These are phyloP conservation scores for Laticauda colubrina DNA, from an alignment of 2,113 vertebrate species.

Conservation along the genomic window DNA sequence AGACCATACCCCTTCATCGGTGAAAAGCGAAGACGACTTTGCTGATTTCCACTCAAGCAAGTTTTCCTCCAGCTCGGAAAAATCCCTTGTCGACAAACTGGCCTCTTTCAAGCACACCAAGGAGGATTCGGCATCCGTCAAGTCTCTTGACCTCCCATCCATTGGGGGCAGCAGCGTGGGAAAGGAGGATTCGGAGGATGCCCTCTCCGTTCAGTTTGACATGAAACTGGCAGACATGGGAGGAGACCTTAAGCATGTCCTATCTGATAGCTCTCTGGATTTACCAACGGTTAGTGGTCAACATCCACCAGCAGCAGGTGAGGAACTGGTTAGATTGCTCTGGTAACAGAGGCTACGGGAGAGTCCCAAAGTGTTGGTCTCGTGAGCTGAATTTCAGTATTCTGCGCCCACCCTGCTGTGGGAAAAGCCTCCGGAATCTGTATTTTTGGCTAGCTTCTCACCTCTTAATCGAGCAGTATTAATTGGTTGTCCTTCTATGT, in stretches of 20 bases:
- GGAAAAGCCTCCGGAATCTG: slow-evolving; percentile 45
- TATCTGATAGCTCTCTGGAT: slow-evolving; percentile 99
- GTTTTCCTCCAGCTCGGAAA: slow-evolving; percentile 84
- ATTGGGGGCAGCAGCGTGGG: slow-evolving; percentile 95
- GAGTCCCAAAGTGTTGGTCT: slow-evolving; percentile 36
- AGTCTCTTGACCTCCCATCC: slow-evolving; percentile 96
- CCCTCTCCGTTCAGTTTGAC: slow-evolving; percentile 96
- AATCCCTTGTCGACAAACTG: slow-evolving; percentile 89
- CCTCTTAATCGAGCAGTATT: slow-evolving; percentile 49
- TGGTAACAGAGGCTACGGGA: slow-evolving; percentile 78
- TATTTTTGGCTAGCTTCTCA: slow-evolving; percentile 51
- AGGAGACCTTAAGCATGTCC: slow-evolving; percentile 97
- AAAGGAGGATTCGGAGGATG: slow-evolving; percentile 96
- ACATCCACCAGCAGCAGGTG: slow-evolving; percentile 97
- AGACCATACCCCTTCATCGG: slow-evolving; percentile 72
- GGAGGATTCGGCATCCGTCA: slow-evolving; percentile 94
- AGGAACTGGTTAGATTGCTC: slow-evolving; percentile 99
- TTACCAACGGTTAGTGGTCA: slow-evolving; percentile 94
- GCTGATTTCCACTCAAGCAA: slow-evolving; percentile 92
- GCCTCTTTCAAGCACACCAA: slow-evolving; percentile 90
- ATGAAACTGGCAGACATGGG: slow-evolving; percentile 97
- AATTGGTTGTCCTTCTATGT: slow-evolving; percentile 24
- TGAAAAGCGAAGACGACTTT: slow-evolving; percentile 88
- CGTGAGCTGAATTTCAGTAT: slow-evolving; percentile 57
- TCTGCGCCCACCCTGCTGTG: slow-evolving; percentile 53